Evolutionary conservation across 2,113 vertebrate genomes (phyloP), one percentile per base, ranked within the genome.

Genomic region (Dendropsophus ebraccatus): DNA sequence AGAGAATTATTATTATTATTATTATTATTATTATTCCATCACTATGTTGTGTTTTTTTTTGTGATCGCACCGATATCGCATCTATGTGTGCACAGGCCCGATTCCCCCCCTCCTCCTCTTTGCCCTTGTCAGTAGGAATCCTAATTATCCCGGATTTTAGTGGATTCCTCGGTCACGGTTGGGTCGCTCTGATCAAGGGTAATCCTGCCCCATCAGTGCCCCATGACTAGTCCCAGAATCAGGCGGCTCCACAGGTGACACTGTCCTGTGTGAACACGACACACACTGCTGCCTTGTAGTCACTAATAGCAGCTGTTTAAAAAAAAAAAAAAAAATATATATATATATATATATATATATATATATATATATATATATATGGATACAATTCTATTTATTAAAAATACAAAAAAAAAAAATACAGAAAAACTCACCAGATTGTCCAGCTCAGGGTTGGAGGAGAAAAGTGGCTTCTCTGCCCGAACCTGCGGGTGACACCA

Each of bases 401-500:
- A 7, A 5, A 56, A 30, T 12, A 3, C 41, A 12, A 11, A 47
- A 5, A 10, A 47, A 5, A 47, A 47, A 47, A 47, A 47, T 5
- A 47, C 45, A 4, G 5, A 25, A 4, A 28, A 9, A 65, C 98
- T 99, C 96, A 99, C 98, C 97, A 99, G 98, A 96, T 99, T 99
- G 93, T 99, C 98, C 96, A 99, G 89, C 92, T 99, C 97, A 92
- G 98, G 98, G 91, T 99, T 99, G 91, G 98, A 99, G 92, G 97
- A 99, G 94, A 99, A 99, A 94, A 99, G 96, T 93, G 97, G 97
- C 92, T 99, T 99, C 96, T 99, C 98, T 76, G 98, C 98, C 77
- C 97, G 96, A 89, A 99, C 97, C 97, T 99, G 90, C 2, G n/a
- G 58, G 65, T 0, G 41, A 47, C 35, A 62, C 47, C 7, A 12